phyloP scores from a whole-genome alignment of 2,113 vertebrate species.

The Reinhardtius hippoglossoides region DNA sequence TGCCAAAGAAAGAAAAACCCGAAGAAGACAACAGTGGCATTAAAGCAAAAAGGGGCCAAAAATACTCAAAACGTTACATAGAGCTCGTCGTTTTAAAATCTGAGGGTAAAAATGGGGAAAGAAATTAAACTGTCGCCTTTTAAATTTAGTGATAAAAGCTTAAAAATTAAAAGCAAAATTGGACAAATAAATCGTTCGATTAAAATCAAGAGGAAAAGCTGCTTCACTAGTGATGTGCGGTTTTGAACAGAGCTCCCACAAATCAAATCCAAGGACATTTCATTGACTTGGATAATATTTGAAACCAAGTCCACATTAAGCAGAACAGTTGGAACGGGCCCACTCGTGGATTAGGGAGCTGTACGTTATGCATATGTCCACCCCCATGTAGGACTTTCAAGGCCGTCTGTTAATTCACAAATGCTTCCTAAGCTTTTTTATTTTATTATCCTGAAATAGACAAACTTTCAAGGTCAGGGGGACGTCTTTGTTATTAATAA shows the following conservation, averaged over 20 bases:
- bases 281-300: not conserved
- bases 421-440: slow-evolving; percentile 30
- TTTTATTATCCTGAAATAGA: slow-evolving; percentile 27
- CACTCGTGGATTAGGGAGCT: slow-evolving; percentile 40
- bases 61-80: not conserved
- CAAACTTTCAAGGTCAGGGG: slow-evolving; percentile 66
- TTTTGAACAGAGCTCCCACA: not conserved
- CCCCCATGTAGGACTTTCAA: slow-evolving; percentile 26
- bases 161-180: too few species aligned
- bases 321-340: not conserved
- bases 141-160: too few species aligned
- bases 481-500: slow-evolving; percentile 43
- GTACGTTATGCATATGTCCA: not conserved
- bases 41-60: not conserved
- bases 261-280: slow-evolving; percentile 33
- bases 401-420: slow-evolving; percentile 29
- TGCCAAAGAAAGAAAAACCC: not conserved
- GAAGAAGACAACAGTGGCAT: too few species aligned
- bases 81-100: not conserved
- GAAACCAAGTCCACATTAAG: not conserved
- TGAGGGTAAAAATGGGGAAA: not conserved
- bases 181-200: too few species aligned
- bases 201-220: not conserved
- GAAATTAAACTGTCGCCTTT: too few species aligned
- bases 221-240: not conserved